A percentile compares a stretch with the other conserved stretches of the same genome.
phyloP scores from a whole-genome alignment of 2,888 invertebrate genomes.

The Drosophila hamatofila region DNA sequence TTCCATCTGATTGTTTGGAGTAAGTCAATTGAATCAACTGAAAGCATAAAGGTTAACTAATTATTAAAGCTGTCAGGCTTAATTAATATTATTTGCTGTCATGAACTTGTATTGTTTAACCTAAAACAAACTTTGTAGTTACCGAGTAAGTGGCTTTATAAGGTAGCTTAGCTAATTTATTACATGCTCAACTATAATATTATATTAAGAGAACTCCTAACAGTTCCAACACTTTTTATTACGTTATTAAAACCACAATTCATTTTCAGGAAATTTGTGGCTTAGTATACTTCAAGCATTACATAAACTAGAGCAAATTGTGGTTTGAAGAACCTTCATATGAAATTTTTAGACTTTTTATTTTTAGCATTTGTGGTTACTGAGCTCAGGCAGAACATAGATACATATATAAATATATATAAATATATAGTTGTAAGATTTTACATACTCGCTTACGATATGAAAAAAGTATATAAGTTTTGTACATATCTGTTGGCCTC shows the following conservation, averaged over 20 bases:
- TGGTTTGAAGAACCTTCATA: neutral
- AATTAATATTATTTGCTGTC: neutral
- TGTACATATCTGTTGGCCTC: neutral
- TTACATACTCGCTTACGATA: neutral
- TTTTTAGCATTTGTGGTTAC: neutral
- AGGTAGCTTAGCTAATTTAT: neutral
- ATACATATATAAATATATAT: neutral
- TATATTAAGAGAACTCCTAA: neutral
- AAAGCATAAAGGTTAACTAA: neutral
- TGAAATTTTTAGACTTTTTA: too few species aligned
- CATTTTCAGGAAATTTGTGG: too few species aligned
- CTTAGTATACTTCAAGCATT: too few species aligned
- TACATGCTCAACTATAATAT: neutral
- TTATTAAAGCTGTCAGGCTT: neutral
- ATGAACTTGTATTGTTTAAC: neutral
- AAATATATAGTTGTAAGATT: too few species aligned
- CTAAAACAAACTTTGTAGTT: neutral
- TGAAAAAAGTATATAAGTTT: neutral
- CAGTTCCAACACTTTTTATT: too few species aligned
- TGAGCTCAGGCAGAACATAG: neutral
- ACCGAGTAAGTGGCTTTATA: too few species aligned
- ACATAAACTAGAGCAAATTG: neutral
- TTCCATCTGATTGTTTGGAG: constrained; percentile 18
- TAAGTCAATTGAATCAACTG: constrained; percentile 21
- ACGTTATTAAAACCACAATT: too few species aligned